Evolutionary conservation across 1,140 invertebrate genomes (phyloP).

Genomic region (Odontomachus brunneus): DNA sequence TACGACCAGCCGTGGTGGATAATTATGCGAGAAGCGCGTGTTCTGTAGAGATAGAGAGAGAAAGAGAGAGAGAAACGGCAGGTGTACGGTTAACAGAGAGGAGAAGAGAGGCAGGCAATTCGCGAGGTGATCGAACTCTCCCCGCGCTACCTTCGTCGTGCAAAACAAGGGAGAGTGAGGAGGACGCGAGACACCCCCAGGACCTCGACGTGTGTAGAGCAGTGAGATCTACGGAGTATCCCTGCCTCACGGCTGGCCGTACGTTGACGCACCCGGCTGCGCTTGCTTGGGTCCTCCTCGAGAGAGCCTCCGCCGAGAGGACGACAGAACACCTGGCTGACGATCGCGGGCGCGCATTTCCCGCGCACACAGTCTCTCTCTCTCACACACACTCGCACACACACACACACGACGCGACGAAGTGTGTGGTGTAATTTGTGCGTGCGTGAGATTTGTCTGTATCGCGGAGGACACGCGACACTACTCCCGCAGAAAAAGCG

Average conservation of each 20-base stretch:
- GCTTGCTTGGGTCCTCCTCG: too few species aligned
- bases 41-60: neutral
- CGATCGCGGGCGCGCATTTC: too few species aligned
- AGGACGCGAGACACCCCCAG: neutral
- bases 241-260: slow-evolving; percentile 42
- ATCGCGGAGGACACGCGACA: slow-evolving; percentile 14
- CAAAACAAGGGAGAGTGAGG: neutral
- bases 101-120: slow-evolving; percentile 20
- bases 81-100: neutral
- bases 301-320: too few species aligned
- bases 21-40: slow-evolving; percentile 18
- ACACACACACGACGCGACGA: too few species aligned
- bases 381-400: too few species aligned
- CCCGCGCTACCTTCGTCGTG: slow-evolving; percentile 31
- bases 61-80: neutral
- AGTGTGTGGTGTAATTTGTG: too few species aligned
- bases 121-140: slow-evolving; percentile 10
- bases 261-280: slow-evolving; percentile 43
- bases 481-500: neutral
- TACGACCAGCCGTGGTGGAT: slow-evolving; percentile 36
- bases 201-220: slow-evolving; percentile 3
- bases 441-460: neutral
- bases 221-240: neutral
- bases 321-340: too few species aligned
- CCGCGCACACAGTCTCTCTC: too few species aligned